phyloP scores from a whole-genome alignment of 1,140 invertebrate species.

The Homarus americanus region DNA sequence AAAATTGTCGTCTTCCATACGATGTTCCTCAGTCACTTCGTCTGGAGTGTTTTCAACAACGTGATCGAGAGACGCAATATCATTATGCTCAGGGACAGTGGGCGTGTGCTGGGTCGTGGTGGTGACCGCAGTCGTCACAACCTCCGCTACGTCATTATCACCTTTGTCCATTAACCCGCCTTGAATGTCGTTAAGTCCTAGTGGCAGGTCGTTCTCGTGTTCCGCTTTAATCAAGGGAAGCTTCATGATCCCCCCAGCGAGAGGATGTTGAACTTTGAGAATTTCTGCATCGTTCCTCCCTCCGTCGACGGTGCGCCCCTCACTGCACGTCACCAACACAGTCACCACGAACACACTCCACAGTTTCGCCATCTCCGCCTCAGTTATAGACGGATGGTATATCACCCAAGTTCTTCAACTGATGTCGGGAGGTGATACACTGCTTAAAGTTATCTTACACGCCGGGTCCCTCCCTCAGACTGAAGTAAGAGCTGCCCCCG shows the following conservation, averaged over 20 bases:
- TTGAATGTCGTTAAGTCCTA: constrained; percentile 55
- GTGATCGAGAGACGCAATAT: constrained; percentile 8
- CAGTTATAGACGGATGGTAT: background rate
- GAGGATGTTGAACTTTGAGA: constrained; percentile 13
- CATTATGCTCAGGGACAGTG: constrained; percentile 4
- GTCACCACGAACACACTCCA: constrained; percentile 2
- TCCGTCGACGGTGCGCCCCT: constrained; percentile 38
- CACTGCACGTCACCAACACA: background rate
- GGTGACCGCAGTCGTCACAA: background rate
- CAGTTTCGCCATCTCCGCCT: background rate
- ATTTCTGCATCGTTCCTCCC: constrained; percentile 31
- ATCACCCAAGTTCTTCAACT: background rate
- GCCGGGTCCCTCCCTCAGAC: background rate
- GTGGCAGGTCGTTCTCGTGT: background rate
- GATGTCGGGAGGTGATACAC: background rate
- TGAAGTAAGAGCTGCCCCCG: background rate
- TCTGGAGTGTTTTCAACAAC: background rate
- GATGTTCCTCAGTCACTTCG: background rate
- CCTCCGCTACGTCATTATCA: background rate
- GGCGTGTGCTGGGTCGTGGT: background rate
- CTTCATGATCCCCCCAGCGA: background rate
- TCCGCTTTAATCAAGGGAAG: background rate
- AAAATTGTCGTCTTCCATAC: constrained; percentile 12
- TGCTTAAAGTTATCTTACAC: background rate
- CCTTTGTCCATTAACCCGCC: constrained; percentile 30